Percentiles rank a stretch among this genome's conserved stretches.
phyloP scores from a whole-genome alignment of 1,140 invertebrate genomes.

The Cotesia typhae region DNA sequence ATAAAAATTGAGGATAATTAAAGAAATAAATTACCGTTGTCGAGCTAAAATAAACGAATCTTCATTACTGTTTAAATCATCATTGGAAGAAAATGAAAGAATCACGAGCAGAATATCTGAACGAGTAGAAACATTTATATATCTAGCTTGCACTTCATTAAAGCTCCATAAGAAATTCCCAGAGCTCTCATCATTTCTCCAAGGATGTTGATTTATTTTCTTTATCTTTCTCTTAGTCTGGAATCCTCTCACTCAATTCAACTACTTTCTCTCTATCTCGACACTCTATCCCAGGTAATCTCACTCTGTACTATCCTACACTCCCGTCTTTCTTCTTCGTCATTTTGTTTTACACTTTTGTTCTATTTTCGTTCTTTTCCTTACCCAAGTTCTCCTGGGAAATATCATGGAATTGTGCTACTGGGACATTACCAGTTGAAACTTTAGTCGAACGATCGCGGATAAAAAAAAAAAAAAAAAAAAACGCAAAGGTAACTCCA shows the following conservation, averaged over 20 bases:
- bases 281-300: constrained; percentile 5
- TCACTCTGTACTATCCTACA: not conserved
- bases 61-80: not conserved
- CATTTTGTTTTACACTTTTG: constrained; percentile 43
- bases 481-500: constrained; percentile 53
- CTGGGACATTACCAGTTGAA: constrained; percentile 50
- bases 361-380: constrained; percentile 42
- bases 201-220: constrained; percentile 41
- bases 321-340: constrained; percentile 5
- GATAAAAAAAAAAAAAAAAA: not conserved
- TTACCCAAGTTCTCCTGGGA: constrained; percentile 53
- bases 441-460: constrained; percentile 56
- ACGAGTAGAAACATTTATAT: constrained; percentile 37
- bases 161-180: constrained; percentile 45
- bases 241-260: too few relatives aligned
- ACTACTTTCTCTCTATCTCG: too few relatives aligned
- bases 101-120: constrained; percentile 25
- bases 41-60: too few relatives aligned
- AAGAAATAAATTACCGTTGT: not conserved
- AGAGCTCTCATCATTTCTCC: constrained; percentile 46
- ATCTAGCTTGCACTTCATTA: constrained; percentile 42
- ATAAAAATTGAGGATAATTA: not conserved
- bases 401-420: constrained; percentile 59
- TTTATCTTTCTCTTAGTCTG: constrained; percentile 14
- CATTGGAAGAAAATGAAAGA: constrained; percentile 38